Percentiles rank a stretch among this genome's conserved stretches.
Evolutionary conservation across 2,113 vertebrate genomes (phyloP).

Genomic region (Eulemur macaco): DNA sequence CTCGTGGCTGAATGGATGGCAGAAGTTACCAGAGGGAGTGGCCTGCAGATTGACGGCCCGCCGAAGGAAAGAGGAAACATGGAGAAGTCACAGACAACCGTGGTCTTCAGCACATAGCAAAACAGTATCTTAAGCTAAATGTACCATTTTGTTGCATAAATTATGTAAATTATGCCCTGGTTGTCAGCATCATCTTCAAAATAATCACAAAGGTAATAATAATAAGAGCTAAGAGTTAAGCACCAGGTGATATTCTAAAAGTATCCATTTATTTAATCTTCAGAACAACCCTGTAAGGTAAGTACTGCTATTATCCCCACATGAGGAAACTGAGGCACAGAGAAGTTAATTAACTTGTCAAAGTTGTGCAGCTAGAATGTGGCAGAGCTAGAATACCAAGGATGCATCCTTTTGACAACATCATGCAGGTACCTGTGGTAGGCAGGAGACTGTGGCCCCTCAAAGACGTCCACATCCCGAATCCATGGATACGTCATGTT

Average conservation of each 20-base stretch:
- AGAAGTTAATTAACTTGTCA: not conserved
- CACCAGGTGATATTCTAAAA: not conserved
- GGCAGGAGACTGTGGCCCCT: not conserved
- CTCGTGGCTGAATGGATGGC: not conserved
- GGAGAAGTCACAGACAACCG: not conserved
- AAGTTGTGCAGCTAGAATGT: not conserved
- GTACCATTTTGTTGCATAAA: not conserved
- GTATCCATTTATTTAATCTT: not conserved
- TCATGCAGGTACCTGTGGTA: not conserved
- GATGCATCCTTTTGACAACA: not conserved
- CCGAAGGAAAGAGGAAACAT: not conserved
- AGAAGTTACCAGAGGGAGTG: not conserved
- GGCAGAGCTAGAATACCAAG: not conserved
- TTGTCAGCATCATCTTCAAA: not conserved
- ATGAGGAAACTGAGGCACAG: not conserved
- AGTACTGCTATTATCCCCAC: not conserved
- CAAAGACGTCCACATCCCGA: not conserved
- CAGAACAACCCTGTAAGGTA: not conserved
- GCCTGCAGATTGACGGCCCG: not conserved
- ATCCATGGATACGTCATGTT: too few relatives aligned
- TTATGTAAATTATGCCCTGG: not conserved
- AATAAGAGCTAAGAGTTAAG: not conserved
- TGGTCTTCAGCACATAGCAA: not conserved
- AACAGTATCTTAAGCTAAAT: not conserved
- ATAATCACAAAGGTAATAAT: not conserved